A percentile compares a stretch with the other conserved stretches of the same genome.
Evolutionary conservation across 2,797 vertebrate species (phyloP).

Genomic region (Varecia variegata): DNA sequence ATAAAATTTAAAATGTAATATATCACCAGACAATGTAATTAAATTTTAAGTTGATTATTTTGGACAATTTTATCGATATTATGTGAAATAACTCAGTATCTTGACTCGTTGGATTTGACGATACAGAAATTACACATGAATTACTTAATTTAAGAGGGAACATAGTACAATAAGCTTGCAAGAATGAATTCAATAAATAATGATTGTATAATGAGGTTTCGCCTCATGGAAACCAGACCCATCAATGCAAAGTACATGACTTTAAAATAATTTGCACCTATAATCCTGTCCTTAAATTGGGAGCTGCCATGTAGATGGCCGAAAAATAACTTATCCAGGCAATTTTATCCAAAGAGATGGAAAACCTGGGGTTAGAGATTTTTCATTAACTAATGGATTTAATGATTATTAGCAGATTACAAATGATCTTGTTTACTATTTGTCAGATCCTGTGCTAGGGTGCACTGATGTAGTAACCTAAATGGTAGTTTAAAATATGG

Average conservation of each 20-base stretch:
- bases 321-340: neutral
- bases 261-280: slow-evolving; percentile 22
- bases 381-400: slow-evolving; percentile 1
- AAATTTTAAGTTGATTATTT: neutral
- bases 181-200: neutral
- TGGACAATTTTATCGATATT: neutral
- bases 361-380: neutral
- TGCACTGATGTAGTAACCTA: neutral
- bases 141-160: neutral
- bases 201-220: neutral
- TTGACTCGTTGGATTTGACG: neutral
- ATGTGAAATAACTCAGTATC: neutral
- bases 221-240: neutral
- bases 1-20: neutral
- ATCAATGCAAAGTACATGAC: neutral
- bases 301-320: neutral
- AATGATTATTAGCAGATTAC: neutral
- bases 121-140: neutral
- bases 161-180: neutral
- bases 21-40: neutral
- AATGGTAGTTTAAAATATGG: neutral
- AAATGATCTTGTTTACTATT: neutral
- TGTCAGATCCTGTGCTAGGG: neutral
- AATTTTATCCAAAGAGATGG: slow-evolving; percentile 9
- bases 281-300: neutral